Percentiles rank a stretch among this genome's conserved stretches.
Evolutionary conservation across 1,140 invertebrate genomes (phyloP).

Genomic region (Condylostylus longicornis): DNA sequence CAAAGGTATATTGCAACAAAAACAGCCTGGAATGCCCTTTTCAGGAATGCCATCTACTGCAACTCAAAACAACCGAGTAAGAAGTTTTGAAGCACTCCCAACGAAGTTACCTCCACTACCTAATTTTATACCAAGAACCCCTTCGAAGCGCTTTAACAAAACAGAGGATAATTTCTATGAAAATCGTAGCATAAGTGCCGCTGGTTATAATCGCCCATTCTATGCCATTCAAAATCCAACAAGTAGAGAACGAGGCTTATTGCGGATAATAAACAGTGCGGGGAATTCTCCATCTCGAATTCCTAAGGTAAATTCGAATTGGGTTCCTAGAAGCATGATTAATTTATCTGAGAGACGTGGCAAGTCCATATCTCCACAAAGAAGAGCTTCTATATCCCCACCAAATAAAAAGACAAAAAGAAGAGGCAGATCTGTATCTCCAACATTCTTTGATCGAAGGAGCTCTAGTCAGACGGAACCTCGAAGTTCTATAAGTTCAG

Average conservation of each 20-base stretch:
- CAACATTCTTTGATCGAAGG: slow-evolving; percentile 22
- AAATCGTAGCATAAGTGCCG: no score
- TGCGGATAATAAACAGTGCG: slow-evolving; percentile 19
- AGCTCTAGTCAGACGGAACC: slow-evolving; percentile 24
- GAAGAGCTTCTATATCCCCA: slow-evolving; percentile 5
- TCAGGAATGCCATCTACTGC: slow-evolving; percentile 6
- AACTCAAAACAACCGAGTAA: slow-evolving; percentile 12
- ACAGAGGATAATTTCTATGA: no score
- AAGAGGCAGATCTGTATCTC: slow-evolving; percentile 25
- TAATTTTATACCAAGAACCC: slow-evolving; percentile 18
- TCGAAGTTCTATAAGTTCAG: slow-evolving; percentile 13
- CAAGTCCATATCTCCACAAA: slow-evolving; percentile 5
- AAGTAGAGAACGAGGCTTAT: slow-evolving; percentile 20
- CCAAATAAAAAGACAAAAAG: slow-evolving; percentile 13
- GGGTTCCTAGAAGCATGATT: slow-evolving; percentile 21
- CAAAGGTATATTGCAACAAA: slow-evolving; percentile 24
- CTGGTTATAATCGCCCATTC: slow-evolving; percentile 22
- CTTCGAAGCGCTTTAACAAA: slow-evolving; percentile 7
- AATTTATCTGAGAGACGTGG: slow-evolving; percentile 14
- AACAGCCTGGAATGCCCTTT: slow-evolving; percentile 19
- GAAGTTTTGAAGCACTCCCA: slow-evolving; percentile 22
- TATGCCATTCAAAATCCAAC: slow-evolving; percentile 29
- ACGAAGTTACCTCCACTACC: slow-evolving; percentile 19
- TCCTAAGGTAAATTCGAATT: slow-evolving; percentile 21
- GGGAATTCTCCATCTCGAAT: slow-evolving; percentile 8